phyloP scores from a whole-genome alignment of 2,797 vertebrate genomes.

The Iguana delicatissima region DNA sequence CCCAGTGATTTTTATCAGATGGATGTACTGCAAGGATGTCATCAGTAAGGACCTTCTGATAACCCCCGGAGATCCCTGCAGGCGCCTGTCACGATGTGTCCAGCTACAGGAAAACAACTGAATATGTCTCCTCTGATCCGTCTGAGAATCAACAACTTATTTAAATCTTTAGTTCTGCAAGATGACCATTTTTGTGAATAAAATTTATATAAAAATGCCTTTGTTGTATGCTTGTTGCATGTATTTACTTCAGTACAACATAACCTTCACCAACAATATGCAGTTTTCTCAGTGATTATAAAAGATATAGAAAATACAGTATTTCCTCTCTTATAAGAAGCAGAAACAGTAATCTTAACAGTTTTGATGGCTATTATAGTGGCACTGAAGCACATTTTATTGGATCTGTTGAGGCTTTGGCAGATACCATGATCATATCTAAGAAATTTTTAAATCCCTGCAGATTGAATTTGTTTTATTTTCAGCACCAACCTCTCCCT shows the following conservation, averaged over 20 bases:
- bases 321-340: not conserved
- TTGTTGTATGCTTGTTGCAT: not conserved
- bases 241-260: not conserved
- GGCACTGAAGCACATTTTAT: constrained; percentile 6
- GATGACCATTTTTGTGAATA: not conserved
- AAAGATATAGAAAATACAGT: not conserved
- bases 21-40: no score
- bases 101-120: no score
- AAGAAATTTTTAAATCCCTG: not conserved
- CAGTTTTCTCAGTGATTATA: not conserved
- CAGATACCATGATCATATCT: constrained; percentile 15
- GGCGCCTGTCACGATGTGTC: no score
- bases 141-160: not conserved
- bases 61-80: no score
- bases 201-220: not conserved
- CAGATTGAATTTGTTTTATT: constrained; percentile 7
- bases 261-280: not conserved
- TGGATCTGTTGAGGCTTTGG: not conserved
- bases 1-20: no score
- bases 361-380: not conserved
- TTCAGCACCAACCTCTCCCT: not conserved
- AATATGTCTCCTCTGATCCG: no score
- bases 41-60: no score
- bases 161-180: not conserved
- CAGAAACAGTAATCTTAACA: constrained; percentile 3